Conservation (phyloP, 2,113 vertebrate species). For the Polypterus bichir region DNA sequence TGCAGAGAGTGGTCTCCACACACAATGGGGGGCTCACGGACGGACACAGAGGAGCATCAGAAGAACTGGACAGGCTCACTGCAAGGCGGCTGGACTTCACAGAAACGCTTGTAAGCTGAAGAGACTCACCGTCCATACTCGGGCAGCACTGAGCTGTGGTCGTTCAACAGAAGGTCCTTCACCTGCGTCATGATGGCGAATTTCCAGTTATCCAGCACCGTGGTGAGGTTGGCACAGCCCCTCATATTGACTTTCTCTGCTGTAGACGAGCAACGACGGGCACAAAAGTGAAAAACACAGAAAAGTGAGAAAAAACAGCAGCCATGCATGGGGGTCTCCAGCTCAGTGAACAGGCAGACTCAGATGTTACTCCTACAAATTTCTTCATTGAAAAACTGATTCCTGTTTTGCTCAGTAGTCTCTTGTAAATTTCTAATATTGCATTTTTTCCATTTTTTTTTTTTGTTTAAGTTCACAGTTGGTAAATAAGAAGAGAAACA, state of each 20-base stretch:
- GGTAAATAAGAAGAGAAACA: not conserved
- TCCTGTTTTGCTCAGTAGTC: too few relatives aligned
- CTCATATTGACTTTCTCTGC: slow-evolving; percentile 33
- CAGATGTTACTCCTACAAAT: not conserved
- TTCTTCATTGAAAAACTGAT: too few relatives aligned
- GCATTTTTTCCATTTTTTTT: too few relatives aligned
- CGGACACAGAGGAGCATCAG: not conserved
- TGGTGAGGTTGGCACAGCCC: slow-evolving; percentile 65
- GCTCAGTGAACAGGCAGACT: too few relatives aligned
- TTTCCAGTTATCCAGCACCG: slow-evolving; percentile 75
- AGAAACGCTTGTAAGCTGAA: slow-evolving; percentile 7
- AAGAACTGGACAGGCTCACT: not conserved
- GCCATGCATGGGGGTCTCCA: too few relatives aligned
- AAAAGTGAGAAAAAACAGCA: too few relatives aligned
- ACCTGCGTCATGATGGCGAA: slow-evolving; percentile 72
- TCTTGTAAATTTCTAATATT: too few relatives aligned
- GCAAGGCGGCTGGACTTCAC: slow-evolving; percentile 6
- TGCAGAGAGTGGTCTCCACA: too few relatives aligned
- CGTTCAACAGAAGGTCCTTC: slow-evolving; percentile 63
- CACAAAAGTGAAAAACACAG: not conserved
- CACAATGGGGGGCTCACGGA: not conserved
- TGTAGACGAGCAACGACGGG: slow-evolving; percentile 23
- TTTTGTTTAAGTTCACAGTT: too few relatives aligned
- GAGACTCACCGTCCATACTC: slow-evolving; percentile 61
- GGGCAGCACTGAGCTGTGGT: slow-evolving; percentile 66